Evolutionary conservation across 2,113 vertebrate genomes (phyloP), one percentile per base, ranked within the genome.

Genomic region (Podilymbus podiceps): DNA sequence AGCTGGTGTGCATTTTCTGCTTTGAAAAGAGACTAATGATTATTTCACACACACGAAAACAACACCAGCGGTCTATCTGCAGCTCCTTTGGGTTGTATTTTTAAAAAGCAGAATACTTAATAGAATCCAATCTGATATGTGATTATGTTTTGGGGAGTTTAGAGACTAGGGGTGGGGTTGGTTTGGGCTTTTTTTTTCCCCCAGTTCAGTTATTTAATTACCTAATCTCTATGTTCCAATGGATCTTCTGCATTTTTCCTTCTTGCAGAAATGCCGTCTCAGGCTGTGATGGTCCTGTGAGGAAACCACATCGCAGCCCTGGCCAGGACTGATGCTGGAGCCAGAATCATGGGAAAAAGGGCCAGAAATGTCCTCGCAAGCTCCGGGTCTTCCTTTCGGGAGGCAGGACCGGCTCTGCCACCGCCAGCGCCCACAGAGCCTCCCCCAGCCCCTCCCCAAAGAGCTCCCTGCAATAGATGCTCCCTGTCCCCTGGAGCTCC

Each of bases 11-110:
- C 87, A 80, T 92, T 89, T 84, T 76, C 83, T 73, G 62, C 47
- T 82, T 88, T 92, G 38, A 47, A 76, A 79, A 82, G 72, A 80
- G 74, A 28, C 79, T 86, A 94, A 89, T 92, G 89, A 92, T 80
- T 90, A 94, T 94, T 95, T 90, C 88, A 90, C 35, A 53, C 30
- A 55, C 12, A 63, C 8, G 47, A 47, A 27, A 49, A 42, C 14
- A 83, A 49, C 35, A 49, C 38, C 58, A 79, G 52, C 86, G 72
- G 66, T 18, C 82, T 72, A 52, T 67, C 40, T 46, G 49, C 50
- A 67, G 27, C 31, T 22, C 42, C 47, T 55, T 16, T 9, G 27
- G 88, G 40, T 30, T 77, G 63, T 22, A 71, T 23, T 58, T 90
- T 75, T 28, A 53, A 52, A 44, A 82, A 35, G 9, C 14, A 9